Percentiles rank a stretch among this genome's conserved stretches.
phyloP scores from a whole-genome alignment of 2,113 vertebrate genomes.

The Okapia johnstoni region DNA sequence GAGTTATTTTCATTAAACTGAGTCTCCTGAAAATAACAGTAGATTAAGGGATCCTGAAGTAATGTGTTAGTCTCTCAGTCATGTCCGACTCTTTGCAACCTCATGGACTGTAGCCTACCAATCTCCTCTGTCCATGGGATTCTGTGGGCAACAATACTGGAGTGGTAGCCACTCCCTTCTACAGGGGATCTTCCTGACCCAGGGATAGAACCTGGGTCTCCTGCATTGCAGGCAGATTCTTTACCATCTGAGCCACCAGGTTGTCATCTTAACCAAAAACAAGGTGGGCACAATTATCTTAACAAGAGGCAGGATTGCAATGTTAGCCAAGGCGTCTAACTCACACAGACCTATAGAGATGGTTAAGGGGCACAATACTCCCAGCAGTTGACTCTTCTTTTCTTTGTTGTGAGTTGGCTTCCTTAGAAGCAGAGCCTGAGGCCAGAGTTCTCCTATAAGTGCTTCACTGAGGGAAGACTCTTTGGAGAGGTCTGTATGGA shows the following conservation, averaged over 20 bases:
- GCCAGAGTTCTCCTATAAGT: neutral
- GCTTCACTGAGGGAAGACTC: neutral
- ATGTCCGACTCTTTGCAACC: neutral
- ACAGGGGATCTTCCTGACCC: neutral
- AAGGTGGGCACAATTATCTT: neutral
- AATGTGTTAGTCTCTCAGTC: neutral
- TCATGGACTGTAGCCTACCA: neutral
- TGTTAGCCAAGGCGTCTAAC: neutral
- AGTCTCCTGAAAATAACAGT: neutral
- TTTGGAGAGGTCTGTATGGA: neutral
- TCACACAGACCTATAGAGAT: neutral
- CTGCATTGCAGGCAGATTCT: neutral
- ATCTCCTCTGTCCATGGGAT: neutral
- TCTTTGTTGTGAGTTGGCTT: neutral
- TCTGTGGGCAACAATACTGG: neutral
- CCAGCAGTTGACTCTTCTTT: neutral
- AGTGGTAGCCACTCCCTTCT: neutral
- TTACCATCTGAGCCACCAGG: neutral
- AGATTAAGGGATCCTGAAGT: neutral
- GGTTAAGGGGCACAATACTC: neutral
- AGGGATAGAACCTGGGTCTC: neutral
- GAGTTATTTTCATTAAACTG: neutral
- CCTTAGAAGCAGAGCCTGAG: neutral
- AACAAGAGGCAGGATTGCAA: neutral
- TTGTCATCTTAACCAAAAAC: neutral